phyloP scores from a whole-genome alignment of 2,888 invertebrate species.

The Palloptera scutellata region DNA sequence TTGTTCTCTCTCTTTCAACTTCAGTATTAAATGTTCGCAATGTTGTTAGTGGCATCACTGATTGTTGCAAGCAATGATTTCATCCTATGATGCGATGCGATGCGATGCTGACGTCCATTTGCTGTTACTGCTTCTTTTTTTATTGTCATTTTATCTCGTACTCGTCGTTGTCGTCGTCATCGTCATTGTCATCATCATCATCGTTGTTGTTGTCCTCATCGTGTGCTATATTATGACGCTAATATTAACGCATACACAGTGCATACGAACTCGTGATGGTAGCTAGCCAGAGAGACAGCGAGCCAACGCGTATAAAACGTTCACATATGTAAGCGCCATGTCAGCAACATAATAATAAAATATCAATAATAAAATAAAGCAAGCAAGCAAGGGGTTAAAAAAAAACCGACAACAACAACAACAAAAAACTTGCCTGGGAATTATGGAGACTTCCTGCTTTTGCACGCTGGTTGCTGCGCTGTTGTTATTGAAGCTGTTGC shows the following conservation, averaged over 20 bases:
- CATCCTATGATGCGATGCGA: too few relatives aligned
- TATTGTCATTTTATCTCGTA: not conserved
- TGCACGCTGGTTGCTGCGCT: not conserved
- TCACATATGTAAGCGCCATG: constrained; percentile 3
- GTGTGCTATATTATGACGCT: constrained; percentile 4
- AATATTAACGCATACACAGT: not conserved
- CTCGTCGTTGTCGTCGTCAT: constrained; percentile 1
- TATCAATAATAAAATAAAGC: not conserved
- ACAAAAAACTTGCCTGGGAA: constrained; percentile 3
- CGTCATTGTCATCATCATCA: constrained; percentile 24
- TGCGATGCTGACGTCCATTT: not conserved
- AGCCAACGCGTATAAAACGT: too few relatives aligned
- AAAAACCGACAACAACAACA: too few relatives aligned
- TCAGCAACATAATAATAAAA: not conserved
- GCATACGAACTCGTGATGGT: too few relatives aligned
- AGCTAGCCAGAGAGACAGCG: too few relatives aligned
- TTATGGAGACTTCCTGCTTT: constrained; percentile 7
- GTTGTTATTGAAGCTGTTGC: not conserved
- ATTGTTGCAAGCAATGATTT: not conserved
- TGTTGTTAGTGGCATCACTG: constrained; percentile 8
- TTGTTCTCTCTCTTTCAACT: too few relatives aligned
- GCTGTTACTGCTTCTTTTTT: not conserved
- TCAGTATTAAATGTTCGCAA: not conserved
- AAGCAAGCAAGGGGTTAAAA: not conserved
- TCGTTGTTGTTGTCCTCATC: constrained; percentile 1